Percentiles rank a stretch among this genome's conserved stretches.
phyloP scores from a whole-genome alignment of 1,140 invertebrate genomes.

The Pemphigus obesinymphae region DNA sequence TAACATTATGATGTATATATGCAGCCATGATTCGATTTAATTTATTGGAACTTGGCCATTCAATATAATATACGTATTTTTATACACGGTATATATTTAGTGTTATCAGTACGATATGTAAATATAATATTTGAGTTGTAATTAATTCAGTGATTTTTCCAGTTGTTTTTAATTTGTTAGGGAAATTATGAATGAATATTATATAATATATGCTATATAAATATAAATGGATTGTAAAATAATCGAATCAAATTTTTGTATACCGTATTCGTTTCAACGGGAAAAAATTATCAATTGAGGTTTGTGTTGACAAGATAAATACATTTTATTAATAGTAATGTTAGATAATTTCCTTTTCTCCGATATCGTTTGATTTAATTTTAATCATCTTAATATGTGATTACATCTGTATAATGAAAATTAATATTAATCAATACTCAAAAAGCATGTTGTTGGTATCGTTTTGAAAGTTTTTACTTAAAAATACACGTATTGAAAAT shows the following conservation, averaged over 20 bases:
- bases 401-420: no score
- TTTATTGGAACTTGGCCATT: neutral
- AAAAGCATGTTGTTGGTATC: no score
- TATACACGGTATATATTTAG: no score
- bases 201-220: neutral
- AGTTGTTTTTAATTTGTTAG: neutral
- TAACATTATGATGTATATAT: neutral
- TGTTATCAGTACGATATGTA: no score
- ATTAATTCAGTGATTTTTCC: neutral
- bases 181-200: neutral
- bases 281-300: neutral
- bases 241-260: neutral
- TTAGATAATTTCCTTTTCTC: neutral
- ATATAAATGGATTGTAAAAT: neutral
- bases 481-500: neutral
- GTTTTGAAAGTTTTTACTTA: no score
- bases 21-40: neutral
- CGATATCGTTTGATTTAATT: neutral
- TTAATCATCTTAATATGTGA: no score
- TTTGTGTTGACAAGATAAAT: neutral
- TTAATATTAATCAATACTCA: no score
- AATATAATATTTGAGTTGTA: no score
- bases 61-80: no score
- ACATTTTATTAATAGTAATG: neutral
- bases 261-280: neutral